A percentile compares a stretch with the other conserved stretches of the same genome.
These are phyloP conservation scores for Peromyscus leucopus DNA, from an alignment of 2,113 vertebrate species.

Conservation along the genomic window DNA sequence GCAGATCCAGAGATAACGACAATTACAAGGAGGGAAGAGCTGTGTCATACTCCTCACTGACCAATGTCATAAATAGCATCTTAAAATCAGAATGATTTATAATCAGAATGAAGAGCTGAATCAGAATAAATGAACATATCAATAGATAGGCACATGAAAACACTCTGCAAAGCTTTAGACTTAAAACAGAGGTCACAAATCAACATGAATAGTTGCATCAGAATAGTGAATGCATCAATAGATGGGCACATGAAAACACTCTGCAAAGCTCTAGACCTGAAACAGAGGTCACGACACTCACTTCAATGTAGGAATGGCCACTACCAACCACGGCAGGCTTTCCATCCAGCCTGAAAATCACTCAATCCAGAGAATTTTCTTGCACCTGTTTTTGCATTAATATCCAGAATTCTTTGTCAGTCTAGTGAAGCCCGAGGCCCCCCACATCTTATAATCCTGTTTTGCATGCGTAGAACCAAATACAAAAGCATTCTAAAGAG, in stretches of 20 bases:
- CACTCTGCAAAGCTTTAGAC: not conserved
- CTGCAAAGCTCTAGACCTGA: not conserved
- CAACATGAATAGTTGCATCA: not conserved
- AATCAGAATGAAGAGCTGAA: not conserved
- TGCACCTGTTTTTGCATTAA: not conserved
- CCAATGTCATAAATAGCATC: not conserved
- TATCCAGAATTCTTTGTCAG: not conserved
- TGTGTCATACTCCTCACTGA: not conserved
- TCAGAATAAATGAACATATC: not conserved
- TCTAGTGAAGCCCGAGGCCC: not conserved
- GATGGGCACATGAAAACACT: not conserved
- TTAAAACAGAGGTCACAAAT: not conserved
- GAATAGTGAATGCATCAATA: not conserved
- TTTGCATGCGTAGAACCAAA: constrained; percentile 21
- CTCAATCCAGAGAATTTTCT: not conserved
- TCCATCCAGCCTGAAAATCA: not conserved
- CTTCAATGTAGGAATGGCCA: not conserved
- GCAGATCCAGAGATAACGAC: not conserved
- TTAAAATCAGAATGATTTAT: not conserved
- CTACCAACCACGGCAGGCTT: not conserved
- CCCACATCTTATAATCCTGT: not conserved
- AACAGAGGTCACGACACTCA: not conserved
- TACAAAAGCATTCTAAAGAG: constrained; percentile 23
- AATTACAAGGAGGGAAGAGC: not conserved
- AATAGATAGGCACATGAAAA: not conserved